Conservation (phyloP, 2,888 invertebrate genomes). For the Callosobruchus maculatus region DNA sequence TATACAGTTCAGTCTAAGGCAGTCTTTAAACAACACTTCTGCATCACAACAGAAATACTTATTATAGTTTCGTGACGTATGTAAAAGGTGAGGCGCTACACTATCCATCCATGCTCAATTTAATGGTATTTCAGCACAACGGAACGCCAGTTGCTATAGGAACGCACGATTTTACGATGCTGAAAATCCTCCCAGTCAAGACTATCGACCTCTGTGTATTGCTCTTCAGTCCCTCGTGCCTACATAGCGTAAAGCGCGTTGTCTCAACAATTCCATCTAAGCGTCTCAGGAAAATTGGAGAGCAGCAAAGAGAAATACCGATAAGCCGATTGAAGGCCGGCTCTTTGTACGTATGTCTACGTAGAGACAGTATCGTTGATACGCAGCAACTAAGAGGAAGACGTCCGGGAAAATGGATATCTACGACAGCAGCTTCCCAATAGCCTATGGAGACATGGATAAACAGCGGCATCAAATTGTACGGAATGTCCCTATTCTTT, state of each 20-base stretch:
- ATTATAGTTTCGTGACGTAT: too few relatives aligned
- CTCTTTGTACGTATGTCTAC: not conserved
- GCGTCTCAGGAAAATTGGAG: constrained; percentile 9
- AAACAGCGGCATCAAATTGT: not conserved
- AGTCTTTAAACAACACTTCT: too few relatives aligned
- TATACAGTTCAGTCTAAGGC: too few relatives aligned
- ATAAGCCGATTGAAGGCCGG: constrained; percentile 24
- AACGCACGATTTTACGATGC: not conserved
- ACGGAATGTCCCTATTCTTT: not conserved
- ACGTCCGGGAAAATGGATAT: not conserved
- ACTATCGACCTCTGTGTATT: not conserved
- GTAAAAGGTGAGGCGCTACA: too few relatives aligned
- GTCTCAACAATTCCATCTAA: constrained; percentile 16
- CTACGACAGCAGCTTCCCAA: too few relatives aligned
- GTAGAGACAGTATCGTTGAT: not conserved
- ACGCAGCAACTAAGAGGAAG: not conserved
- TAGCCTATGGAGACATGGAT: not conserved
- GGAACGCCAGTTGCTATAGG: not conserved
- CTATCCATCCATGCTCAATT: too few relatives aligned
- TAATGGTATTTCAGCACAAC: too few relatives aligned
- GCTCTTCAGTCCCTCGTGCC: constrained; percentile 4
- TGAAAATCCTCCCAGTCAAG: not conserved
- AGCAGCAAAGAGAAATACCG: constrained; percentile 14
- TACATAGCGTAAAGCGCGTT: not conserved
- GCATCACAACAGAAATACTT: too few relatives aligned